phyloP scores from a whole-genome alignment of 1,140 invertebrate species.

The Diachasmimorpha longicaudata region DNA sequence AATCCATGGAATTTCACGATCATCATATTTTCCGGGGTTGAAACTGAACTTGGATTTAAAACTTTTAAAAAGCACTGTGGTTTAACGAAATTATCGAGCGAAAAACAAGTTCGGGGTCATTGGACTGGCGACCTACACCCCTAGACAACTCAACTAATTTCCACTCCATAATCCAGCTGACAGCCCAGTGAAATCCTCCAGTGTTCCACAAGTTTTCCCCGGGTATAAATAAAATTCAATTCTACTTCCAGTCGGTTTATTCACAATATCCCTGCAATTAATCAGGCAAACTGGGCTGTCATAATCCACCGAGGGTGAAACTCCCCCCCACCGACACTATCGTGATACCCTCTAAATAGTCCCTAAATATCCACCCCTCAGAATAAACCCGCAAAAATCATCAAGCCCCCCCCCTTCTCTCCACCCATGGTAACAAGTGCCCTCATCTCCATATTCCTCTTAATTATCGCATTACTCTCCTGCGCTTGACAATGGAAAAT shows the following conservation, averaged over 20 bases:
- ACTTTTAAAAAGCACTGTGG: background rate
- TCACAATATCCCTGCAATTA: background rate
- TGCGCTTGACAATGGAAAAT: constrained; percentile 20
- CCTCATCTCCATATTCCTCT: constrained; percentile 3
- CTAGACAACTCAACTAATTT: background rate
- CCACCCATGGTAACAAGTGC: background rate
- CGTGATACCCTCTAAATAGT: background rate
- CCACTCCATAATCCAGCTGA: background rate
- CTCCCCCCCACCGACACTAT: background rate
- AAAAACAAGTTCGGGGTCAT: background rate
- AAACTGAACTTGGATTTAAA: background rate
- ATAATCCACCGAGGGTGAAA: too few species aligned
- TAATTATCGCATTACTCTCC: constrained; percentile 5
- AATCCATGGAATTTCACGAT: background rate
- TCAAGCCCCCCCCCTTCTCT: background rate
- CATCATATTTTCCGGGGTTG: background rate
- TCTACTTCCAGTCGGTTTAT: background rate
- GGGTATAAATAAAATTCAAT: background rate
- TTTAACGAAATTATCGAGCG: background rate
- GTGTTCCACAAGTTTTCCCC: background rate
- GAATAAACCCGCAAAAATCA: background rate
- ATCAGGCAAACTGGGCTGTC: background rate
- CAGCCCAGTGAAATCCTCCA: background rate
- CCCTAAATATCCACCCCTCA: background rate
- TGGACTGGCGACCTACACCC: background rate